Percentiles rank a stretch among this genome's conserved stretches.
These are phyloP conservation scores for Dromiciops gliroides DNA, from an alignment of 2,113 vertebrate species.

Conservation along the genomic window DNA sequence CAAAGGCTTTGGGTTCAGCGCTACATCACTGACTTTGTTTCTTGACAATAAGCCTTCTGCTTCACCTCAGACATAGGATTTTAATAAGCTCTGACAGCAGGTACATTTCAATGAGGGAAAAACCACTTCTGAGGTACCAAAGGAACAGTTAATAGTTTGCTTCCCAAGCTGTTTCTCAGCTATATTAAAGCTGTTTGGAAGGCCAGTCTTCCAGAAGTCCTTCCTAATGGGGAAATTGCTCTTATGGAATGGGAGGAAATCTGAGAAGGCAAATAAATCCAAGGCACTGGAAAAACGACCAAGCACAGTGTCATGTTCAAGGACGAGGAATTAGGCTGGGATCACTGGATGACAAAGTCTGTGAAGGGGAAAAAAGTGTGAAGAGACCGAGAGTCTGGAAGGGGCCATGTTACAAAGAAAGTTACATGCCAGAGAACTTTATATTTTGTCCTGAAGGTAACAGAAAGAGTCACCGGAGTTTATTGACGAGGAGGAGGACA, in stretches of 20 bases:
- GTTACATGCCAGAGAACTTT: background rate
- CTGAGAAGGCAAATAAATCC: background rate
- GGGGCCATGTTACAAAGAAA: background rate
- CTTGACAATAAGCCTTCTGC: background rate
- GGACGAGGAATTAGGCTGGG: background rate
- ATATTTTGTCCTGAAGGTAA: too few species aligned
- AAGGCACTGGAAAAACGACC: background rate
- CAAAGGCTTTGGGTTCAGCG: constrained; percentile 29
- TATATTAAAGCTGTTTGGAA: background rate
- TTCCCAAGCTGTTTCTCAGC: constrained; percentile 7
- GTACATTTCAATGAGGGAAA: background rate
- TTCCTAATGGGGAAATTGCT: background rate
- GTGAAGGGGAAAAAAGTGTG: background rate
- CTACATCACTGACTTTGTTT: background rate
- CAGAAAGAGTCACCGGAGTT: background rate
- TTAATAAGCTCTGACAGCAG: constrained; percentile 29
- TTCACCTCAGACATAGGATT: background rate
- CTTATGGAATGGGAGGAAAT: background rate
- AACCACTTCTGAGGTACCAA: constrained; percentile 1
- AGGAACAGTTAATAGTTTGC: constrained; percentile 12
- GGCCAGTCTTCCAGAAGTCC: background rate
- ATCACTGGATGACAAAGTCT: background rate
- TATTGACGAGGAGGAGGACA: background rate
- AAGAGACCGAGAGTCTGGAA: background rate
- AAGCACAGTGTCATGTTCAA: background rate